Evolutionary conservation across 2,113 vertebrate genomes (phyloP), one percentile per base, ranked within the genome.

Genomic region (Ptyas mucosa): DNA sequence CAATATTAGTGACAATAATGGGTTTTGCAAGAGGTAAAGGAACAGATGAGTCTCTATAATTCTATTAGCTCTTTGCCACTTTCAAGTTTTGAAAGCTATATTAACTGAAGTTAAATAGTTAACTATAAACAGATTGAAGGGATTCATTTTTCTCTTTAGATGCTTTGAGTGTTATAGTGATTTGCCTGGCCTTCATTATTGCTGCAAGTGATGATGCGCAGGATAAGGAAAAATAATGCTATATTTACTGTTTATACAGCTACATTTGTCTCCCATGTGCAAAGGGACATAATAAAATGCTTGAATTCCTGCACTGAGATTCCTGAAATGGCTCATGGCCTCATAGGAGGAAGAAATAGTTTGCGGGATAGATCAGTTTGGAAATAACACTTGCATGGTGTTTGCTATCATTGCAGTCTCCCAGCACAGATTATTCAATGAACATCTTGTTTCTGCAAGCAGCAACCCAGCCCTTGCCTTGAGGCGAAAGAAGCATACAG

Each of bases 381-480:
- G 10, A 61, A 46, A 18, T 49, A 21, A 64, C 52, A 90, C 26
- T 75, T 54, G 90, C 53, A 55, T 89, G 86, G 53, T n/a, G 11
- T 3, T 0, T 92, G 46, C 21, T 97, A 75, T 92, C 1, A 0
- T 88, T 94, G 90, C 95, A 99, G 99, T 98, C 94, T 99, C 98
- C 43, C 99, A 99, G 96, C 99, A 99, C 96, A 99, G 98, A 89
- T 97, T 99, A 21, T 99, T 99, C 96, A 99, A 99, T 1, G 99
- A 99, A 96, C 99, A 99, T 95, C 96, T 99, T 95, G 98, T 99
- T 94, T 99, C 99, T 0, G 98, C 98, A 15, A 99, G 99, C 93
- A 99, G 98, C 91, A 99, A 99, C 96, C 99, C 99, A 0, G 98
- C 99, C 0, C 96, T 99, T 95, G 99, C 98, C 0, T 98, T 99